Evolutionary conservation across 53 echinoderm and acorn worm species (phyloP).

Genomic region (Echinometra lucunter): DNA sequence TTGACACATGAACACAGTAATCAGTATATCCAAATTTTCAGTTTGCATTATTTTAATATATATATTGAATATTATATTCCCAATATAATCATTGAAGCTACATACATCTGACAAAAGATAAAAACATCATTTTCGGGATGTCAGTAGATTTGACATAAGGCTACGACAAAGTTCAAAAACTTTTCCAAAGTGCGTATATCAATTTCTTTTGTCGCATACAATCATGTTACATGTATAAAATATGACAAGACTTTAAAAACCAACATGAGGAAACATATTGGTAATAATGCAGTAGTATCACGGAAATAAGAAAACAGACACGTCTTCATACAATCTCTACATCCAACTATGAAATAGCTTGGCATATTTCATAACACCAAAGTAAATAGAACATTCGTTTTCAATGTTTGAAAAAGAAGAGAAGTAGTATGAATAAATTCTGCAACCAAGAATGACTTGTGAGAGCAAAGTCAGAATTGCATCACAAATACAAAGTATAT

Average conservation of each 20-base stretch:
- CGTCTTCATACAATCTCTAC: neutral
- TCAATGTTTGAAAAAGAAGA: neutral
- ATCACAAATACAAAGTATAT: neutral
- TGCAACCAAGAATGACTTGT: neutral
- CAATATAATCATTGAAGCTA: conserved; percentile 68
- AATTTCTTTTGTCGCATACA: neutral
- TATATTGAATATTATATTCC: conserved; percentile 71
- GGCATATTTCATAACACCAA: neutral
- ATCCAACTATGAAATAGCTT: neutral
- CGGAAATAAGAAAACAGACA: neutral
- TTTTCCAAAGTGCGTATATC: conserved; percentile 34
- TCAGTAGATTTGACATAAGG: conserved; percentile 37
- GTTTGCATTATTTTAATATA: conserved; percentile 49
- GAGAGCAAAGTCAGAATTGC: neutral
- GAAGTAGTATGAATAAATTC: neutral
- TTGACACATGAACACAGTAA: neutral
- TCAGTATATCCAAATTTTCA: neutral
- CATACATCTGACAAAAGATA: conserved; percentile 65
- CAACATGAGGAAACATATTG: neutral
- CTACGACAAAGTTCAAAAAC: conserved; percentile 25
- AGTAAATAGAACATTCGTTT: neutral
- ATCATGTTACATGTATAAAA: conserved; percentile 40
- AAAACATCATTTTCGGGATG: conserved; percentile 29
- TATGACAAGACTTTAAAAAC: conserved; percentile 40
- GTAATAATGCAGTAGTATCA: neutral